Conservation (phyloP, 2,797 vertebrate genomes). For the Nannoperca obscura region DNA sequence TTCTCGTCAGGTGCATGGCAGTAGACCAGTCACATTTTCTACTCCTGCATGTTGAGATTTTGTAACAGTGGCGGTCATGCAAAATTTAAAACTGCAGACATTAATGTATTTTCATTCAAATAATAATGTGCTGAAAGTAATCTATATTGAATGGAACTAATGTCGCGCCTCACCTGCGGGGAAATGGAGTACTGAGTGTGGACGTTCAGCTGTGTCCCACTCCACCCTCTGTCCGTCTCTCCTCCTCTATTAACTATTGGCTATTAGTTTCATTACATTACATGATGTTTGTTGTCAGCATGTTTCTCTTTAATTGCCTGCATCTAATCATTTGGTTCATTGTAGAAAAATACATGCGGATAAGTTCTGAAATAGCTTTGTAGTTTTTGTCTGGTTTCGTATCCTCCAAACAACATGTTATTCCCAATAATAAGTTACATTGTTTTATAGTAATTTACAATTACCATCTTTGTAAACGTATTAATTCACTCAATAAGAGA, state of each 20-base stretch:
- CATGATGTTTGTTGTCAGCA: background rate
- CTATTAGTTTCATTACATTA: background rate
- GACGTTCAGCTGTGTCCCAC: slow-evolving; percentile 15
- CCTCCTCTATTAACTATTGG: no score
- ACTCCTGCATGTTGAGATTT: background rate
- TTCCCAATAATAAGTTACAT: background rate
- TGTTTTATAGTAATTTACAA: background rate
- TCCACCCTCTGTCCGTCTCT: slow-evolving; percentile 12
- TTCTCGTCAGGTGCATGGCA: background rate
- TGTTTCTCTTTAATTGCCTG: background rate
- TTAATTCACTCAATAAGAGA: background rate
- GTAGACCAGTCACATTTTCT: background rate
- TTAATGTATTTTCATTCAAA: slow-evolving; percentile 4
- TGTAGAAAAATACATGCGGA: background rate
- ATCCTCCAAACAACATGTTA: background rate
- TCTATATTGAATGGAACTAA: slow-evolving; percentile 28
- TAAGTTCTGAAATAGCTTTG: background rate
- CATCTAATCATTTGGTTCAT: background rate
- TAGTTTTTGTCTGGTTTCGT: background rate
- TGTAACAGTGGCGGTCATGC: background rate
- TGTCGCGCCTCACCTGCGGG: background rate
- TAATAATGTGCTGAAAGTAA: slow-evolving; percentile 6
- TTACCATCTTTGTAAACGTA: background rate
- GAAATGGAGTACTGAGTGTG: slow-evolving; percentile 2
- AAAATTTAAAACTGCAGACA: background rate